These are phyloP conservation scores for Falco punctatus DNA, from an alignment of 2,113 vertebrate genomes.

Conservation along the genomic window DNA sequence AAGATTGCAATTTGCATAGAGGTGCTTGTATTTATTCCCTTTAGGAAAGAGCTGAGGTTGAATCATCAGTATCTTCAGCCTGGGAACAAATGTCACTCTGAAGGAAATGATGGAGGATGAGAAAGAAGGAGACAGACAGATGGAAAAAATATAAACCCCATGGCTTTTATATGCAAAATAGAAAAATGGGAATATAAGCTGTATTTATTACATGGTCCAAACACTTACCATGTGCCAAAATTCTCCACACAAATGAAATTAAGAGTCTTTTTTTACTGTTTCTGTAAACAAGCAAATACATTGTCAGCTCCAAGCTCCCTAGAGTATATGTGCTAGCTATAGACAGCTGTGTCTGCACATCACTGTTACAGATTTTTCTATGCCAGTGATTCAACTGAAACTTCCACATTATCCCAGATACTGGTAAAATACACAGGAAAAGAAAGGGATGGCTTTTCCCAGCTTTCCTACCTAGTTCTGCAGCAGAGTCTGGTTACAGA, in stretches of 20 bases:
- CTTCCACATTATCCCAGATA: background rate
- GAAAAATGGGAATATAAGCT: background rate
- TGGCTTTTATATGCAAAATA: background rate
- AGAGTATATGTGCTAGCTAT: rapidly evolving
- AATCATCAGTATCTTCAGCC: background rate
- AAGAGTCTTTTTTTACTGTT: background rate
- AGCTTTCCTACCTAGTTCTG: background rate
- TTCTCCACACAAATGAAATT: background rate
- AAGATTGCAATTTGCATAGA: background rate
- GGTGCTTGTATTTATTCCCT: background rate
- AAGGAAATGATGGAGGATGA: background rate
- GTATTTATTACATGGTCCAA: background rate
- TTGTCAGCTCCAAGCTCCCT: background rate
- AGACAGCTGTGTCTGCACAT: background rate
- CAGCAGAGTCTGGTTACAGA: background rate
- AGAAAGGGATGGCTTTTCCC: background rate
- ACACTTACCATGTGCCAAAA: background rate
- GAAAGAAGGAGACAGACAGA: background rate
- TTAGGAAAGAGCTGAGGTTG: background rate
- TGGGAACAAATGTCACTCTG: background rate
- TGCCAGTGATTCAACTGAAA: background rate
- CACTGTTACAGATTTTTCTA: background rate
- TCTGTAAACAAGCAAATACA: background rate
- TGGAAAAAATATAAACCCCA: background rate
- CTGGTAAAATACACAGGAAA: background rate